phyloP scores from a whole-genome alignment of 2,113 vertebrate genomes.

The Uropsilus gracilis region DNA sequence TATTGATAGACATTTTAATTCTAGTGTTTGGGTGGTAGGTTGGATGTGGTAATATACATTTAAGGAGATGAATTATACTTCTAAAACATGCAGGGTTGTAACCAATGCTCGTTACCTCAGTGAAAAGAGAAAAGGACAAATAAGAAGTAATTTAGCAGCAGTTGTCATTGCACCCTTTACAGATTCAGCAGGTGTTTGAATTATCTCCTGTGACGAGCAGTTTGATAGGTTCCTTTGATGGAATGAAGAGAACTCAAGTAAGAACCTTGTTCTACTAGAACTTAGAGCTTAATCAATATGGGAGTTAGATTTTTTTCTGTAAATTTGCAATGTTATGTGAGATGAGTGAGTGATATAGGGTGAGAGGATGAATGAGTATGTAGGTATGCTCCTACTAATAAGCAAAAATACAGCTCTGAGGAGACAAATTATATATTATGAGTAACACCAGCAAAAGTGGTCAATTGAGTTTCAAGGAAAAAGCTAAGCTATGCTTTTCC shows the following conservation, averaged over 20 bases:
- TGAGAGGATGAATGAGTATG: no score
- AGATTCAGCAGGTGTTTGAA: background rate
- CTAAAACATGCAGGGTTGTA: no score
- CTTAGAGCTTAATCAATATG: no score
- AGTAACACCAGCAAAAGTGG: background rate
- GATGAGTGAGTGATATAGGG: background rate
- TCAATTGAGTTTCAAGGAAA: background rate
- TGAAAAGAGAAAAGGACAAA: no score
- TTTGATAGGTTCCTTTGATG: background rate
- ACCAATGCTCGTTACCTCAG: no score
- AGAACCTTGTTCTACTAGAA: no score
- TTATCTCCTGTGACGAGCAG: background rate
- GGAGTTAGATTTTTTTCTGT: background rate
- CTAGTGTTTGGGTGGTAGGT: background rate
- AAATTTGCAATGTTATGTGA: background rate
- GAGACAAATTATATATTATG: background rate
- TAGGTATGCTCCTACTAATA: no score
- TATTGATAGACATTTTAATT: background rate
- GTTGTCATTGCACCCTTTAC: background rate
- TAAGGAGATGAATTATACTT: no score
- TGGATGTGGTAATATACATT: no score
- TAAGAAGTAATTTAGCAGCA: background rate
- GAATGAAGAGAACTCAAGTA: background rate
- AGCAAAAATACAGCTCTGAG: no score
- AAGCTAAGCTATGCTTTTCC: background rate